Base-by-base conservation (phyloP, 1,140 invertebrate species). In the Cyclargus thomasi region DNA sequence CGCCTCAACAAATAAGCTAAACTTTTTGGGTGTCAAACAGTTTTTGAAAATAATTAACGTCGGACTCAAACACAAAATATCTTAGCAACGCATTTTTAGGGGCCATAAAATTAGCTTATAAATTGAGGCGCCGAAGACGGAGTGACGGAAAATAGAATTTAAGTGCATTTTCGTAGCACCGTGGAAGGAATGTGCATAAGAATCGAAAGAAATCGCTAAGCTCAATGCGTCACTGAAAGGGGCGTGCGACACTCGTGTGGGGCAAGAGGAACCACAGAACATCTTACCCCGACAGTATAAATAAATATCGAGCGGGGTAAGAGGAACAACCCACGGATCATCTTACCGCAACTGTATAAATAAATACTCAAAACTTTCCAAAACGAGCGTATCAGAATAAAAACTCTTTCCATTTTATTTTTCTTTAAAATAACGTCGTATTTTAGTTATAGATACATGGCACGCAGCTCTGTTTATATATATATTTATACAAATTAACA, bases 341-440 rank as follows among this genome's bases (percentile, higher is more conserved):
- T 76, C 80, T 77, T 82, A 81, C 67, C 72, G 80, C 78, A 81
- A 81, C 79, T 78, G 82, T 85, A 83, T 88, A 90, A 87, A 90
- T 88, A 90, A 87, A 86, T 78, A 82, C 88, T 81, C 87, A 88
- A 72, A 88, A 86, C 81, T 81, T 83, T 81, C 85, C 80, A 81
- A 83, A 90, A 90, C 88, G 84, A 88, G 86, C 87, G 83, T 90
- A 88, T 77, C 86, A 86, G 84, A 82, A 77, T 88, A 88, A 87
- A 88, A 47, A 47, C 39, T 47, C 39, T 47, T 47, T 47, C 39
- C 39, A 47, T 47, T 87, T 86, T 85, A 47, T 47, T 87, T 86
- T 85, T 71, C 76, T 87, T 88, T 86, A 86, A 90, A 90, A 90
- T 87, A 88, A 90, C 80, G 79, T 85, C 82, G 80, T 80, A 81